Evolutionary conservation across 1,140 invertebrate species (phyloP).

Genomic region (Dolichoris vasculosae): DNA sequence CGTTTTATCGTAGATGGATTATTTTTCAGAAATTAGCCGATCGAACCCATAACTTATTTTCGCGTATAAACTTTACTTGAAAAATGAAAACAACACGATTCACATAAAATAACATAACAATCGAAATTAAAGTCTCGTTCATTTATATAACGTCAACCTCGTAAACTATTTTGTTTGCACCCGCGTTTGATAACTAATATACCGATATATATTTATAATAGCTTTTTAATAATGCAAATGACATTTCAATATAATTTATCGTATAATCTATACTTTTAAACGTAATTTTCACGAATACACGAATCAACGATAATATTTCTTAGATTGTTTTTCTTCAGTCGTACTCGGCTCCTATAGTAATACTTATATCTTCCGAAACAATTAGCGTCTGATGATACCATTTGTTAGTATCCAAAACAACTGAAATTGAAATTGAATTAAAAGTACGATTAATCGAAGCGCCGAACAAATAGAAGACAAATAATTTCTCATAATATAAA

Average conservation of each 20-base stretch:
- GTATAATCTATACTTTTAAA: background rate
- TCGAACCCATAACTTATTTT: too few relatives aligned
- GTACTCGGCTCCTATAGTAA: slow-evolving; percentile 96
- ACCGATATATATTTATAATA: background rate
- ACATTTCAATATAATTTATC: background rate
- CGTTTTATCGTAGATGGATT: too few relatives aligned
- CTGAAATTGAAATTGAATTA: slow-evolving; percentile 70
- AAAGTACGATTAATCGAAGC: background rate
- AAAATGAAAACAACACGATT: too few relatives aligned
- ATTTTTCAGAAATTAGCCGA: too few relatives aligned
- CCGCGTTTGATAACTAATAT: background rate
- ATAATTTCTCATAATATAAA: slow-evolving; percentile 65
- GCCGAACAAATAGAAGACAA: background rate
- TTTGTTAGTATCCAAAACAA: slow-evolving; percentile 93
- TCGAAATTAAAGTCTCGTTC: too few relatives aligned
- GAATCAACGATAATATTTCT: background rate
- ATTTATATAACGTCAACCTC: too few relatives aligned
- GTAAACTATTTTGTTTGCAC: too few relatives aligned
- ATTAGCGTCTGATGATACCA: slow-evolving; percentile 96
- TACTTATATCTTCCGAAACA: slow-evolving; percentile 90
- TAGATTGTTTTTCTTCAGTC: slow-evolving; percentile 76
- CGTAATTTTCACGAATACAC: background rate
- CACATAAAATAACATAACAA: too few relatives aligned
- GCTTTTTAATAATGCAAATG: background rate
- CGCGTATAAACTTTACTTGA: too few relatives aligned